Evolutionary conservation across 2,888 invertebrate species (phyloP), one percentile per base, ranked within the genome.

Genomic region (Leptothorax acervorum): DNA sequence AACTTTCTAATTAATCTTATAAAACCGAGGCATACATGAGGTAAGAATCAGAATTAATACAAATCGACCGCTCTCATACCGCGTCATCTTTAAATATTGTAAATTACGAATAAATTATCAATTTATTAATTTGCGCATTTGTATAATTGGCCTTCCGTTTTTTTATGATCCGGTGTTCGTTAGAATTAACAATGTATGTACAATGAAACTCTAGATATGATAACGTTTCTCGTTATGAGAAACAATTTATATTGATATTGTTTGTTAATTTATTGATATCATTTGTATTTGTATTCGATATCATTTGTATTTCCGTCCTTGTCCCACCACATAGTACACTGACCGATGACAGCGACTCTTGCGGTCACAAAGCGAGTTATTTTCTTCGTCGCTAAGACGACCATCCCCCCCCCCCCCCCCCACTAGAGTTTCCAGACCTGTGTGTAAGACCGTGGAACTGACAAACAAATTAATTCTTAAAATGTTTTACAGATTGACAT

Each of bases 181-280:
- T 79, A 51, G 18, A 75, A 28, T 63, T 79, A 79, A 79, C 11
- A 79, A 35, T 35, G 35, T 35, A 51, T 51, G 23, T 78, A 79
- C 70, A 78, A 45, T 70, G 12, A 70, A 71, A 57, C 4, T 51
- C 18, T 74, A 28, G 45, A 53, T n/a, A n/a, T 53, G 23, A 23
- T 23, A 23, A 23, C 23, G 23, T 53, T 76, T 66, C 18, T 66
- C 51, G 2, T 63, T 65, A 63, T 18, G 12, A 53, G 76, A 76
- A 75, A 75, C 18, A 18, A 63, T 63, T 75, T 62, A 35, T 18
- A 62, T 11, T 39, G 23, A 75, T 75, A 63, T 48, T 12, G 23
- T 48, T 75, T 48, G 39, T 39, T 23, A 45, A 53, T 65, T 76
- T 51, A 76, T 65, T 79, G 70, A 79, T 79, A 79, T 79, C 2